Base-by-base conservation (phyloP, 2,797 vertebrate species). In the Fistularia tabacaria region DNA sequence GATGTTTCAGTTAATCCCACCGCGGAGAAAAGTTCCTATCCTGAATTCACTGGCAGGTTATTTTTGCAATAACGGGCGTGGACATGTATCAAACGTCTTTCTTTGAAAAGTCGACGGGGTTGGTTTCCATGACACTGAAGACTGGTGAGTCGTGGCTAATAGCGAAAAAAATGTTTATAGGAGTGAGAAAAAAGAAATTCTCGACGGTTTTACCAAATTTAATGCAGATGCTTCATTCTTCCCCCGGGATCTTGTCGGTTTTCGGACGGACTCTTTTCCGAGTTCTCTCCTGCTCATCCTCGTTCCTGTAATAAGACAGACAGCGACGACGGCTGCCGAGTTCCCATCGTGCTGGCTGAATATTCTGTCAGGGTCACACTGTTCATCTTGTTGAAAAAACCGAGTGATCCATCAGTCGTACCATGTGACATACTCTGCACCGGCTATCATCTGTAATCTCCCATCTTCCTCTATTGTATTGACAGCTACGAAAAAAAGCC, bases 201-300 rank as follows among this genome's bases (percentile, higher is more conserved):
- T 25, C 5, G 25, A 25, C 25, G 25, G 25, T 25, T 73, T 59
- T 83, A 77, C 80, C 81, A 84, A 88, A 83, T 84, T 84, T 73
- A 85, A 80, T 60, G 78, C 73, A 64, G 43, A 73, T 73, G 73
- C 59, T 58, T 49, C 40, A 49, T 39, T 80, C 70, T 71, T 82
- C 62, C 66, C 4, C 4, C 25, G 25, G 59, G 56, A 71, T 81
- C 59, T 69, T 81, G 83, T 83, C 57, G 10, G 68, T 86, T 84
- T 85, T 87, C 85, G 82, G 73, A 62, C 46, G 54, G 74, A 59
- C 57, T 49, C 80, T 85, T 76, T 77, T 70, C 74, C 41, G 66
- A 71, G 39, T 61, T 61, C 64, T 65, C 71, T 65, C 71, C 69
- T 49, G 59, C 69, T 71, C 74, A 37, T 69, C 73, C 74, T 84